Conservation (phyloP, 2,888 invertebrate species). For the Petrophora chlorosata region DNA sequence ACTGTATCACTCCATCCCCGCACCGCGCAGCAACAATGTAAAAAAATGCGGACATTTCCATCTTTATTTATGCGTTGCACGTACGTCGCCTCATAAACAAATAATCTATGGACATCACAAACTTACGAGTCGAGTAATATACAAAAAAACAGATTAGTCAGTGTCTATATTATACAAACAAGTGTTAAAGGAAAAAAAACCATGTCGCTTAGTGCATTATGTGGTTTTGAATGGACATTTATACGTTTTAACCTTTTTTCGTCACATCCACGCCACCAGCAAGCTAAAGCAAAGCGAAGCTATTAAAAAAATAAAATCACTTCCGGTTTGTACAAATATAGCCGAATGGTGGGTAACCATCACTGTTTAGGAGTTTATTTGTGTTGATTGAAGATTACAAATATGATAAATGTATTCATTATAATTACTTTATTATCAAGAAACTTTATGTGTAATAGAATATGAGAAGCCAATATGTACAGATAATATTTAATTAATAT, state of each 20-base stretch:
- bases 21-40: no score
- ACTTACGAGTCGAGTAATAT: constrained; percentile 33
- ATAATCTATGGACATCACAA: constrained; percentile 39
- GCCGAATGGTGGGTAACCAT: constrained; percentile 37
- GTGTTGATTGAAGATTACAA: no score
- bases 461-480: no score
- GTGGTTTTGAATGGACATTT: constrained; percentile 40
- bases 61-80: no score
- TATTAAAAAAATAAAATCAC: constrained; percentile 39
- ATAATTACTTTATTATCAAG: no score
- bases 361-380: constrained; percentile 55
- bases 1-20: no score
- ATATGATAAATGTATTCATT: no score
- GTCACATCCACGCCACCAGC: constrained; percentile 66
- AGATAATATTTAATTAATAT: no score
- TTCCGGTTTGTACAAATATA: constrained; percentile 32
- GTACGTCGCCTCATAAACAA: constrained; percentile 38
- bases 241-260: constrained; percentile 12
- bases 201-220: constrained; percentile 73
- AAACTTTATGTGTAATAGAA: no score
- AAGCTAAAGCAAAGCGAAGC: constrained; percentile 82
- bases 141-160: constrained; percentile 68
- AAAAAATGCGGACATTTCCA: no score
- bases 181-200: constrained; percentile 80
- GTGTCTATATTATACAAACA: constrained; percentile 73